Evolutionary conservation across 2,888 invertebrate species (phyloP).

Genomic region (Mesorhabditis spiculigera): DNA sequence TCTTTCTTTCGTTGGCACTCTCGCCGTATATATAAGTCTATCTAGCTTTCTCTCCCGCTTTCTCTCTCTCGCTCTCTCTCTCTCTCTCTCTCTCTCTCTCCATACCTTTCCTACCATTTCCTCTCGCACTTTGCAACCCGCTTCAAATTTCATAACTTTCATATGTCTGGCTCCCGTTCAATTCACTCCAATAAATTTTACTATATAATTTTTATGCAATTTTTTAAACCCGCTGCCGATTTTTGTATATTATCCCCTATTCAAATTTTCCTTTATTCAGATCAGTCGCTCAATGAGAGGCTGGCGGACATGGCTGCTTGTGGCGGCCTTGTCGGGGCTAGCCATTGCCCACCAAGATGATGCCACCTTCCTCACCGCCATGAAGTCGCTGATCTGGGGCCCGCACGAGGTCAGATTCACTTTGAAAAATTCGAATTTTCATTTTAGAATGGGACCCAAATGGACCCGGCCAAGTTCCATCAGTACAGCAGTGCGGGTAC

Average conservation of each 20-base stretch:
- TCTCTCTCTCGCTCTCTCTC: neutral
- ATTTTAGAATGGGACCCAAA: constrained; percentile 1
- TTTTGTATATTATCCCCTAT: neutral
- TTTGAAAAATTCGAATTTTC: neutral
- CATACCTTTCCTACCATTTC: neutral
- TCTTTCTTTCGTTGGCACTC: neutral
- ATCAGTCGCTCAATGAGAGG: neutral
- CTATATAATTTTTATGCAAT: neutral
- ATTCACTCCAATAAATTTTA: neutral
- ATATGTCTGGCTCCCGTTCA: neutral
- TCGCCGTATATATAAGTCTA: neutral
- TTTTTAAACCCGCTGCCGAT: neutral
- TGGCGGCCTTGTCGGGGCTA: neutral
- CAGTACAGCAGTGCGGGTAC: neutral
- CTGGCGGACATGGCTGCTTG: neutral
- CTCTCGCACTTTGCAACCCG: neutral
- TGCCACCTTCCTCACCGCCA: neutral
- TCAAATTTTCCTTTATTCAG: neutral
- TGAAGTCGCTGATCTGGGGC: neutral
- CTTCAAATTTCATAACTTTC: neutral
- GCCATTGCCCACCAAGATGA: neutral
- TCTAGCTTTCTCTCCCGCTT: too few relatives aligned
- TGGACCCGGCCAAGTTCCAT: neutral
- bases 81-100: neutral
- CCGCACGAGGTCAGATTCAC: neutral